Evolutionary conservation across 1,140 invertebrate species (phyloP).

Genomic region (Thaumetopoea pityocampa): DNA sequence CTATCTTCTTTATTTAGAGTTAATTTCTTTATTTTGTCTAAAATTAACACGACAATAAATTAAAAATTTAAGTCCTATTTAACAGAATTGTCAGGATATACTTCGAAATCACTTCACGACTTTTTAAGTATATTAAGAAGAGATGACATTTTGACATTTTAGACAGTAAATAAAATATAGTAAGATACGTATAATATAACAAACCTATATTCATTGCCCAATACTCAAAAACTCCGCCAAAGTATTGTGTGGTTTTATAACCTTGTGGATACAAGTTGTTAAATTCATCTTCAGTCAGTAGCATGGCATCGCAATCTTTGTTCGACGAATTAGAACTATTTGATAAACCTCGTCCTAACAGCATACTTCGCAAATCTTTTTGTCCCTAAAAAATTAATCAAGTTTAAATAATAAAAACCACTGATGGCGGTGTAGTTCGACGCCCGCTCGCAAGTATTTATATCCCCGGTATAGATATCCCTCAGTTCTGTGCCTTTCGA

Average conservation of each 20-base stretch:
- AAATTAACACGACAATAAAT: no score
- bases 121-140: no score
- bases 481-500: neutral
- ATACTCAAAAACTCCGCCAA: conserved; percentile 30
- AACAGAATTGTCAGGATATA: no score
- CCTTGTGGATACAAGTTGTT: conserved; percentile 45
- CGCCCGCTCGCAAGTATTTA: no score
- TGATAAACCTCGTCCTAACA: conserved; percentile 24
- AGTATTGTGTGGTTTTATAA: conserved; percentile 21
- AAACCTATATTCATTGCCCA: conserved; percentile 47
- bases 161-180: no score
- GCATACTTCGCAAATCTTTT: conserved; percentile 50
- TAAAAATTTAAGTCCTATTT: no score
- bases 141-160: no score
- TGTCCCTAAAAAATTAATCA: conserved; percentile 46
- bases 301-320: neutral
- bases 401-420: no score
- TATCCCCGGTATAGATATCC: neutral
- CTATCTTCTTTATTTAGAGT: conserved; percentile 10
- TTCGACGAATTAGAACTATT: conserved; percentile 11
- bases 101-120: no score
- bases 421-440: no score
- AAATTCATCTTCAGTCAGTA: conserved; percentile 43
- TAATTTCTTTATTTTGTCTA: conserved; percentile 25
- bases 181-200: conserved; percentile 7